Percentiles rank a stretch among this genome's conserved stretches.
Evolutionary conservation across 2,113 vertebrate species (phyloP).

Genomic region (Thinocorus orbignyianus): DNA sequence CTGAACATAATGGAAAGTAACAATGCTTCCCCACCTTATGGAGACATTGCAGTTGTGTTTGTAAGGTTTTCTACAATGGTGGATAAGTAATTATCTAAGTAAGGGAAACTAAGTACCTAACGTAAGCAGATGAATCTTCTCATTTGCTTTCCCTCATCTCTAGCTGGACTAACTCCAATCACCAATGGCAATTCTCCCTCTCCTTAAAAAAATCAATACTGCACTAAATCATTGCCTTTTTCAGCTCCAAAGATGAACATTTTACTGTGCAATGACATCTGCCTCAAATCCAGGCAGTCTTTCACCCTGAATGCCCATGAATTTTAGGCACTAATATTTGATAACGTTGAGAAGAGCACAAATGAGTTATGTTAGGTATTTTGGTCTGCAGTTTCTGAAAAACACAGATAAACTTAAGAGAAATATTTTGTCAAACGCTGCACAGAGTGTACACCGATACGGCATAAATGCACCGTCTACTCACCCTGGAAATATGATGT

Average conservation of each 20-base stretch:
- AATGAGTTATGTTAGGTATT: background rate
- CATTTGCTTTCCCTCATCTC: constrained; percentile 34
- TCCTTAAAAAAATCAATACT: constrained; percentile 45
- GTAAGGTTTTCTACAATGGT: background rate
- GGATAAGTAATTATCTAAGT: constrained; percentile 7
- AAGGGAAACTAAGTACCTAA: background rate
- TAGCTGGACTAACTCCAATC: constrained; percentile 32
- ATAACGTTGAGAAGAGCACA: background rate
- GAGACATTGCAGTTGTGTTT: background rate
- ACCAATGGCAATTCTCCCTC: background rate
- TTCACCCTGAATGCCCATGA: background rate
- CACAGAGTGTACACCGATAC: background rate
- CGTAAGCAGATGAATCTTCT: background rate
- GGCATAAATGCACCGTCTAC: background rate
- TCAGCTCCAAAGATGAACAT: background rate
- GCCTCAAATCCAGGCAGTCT: background rate
- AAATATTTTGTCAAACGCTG: background rate
- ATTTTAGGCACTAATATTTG: background rate
- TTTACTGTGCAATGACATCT: constrained; percentile 6
- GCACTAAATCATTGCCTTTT: constrained; percentile 20
- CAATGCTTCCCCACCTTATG: background rate
- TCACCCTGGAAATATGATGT: background rate
- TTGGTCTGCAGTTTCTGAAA: background rate
- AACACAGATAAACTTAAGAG: background rate
- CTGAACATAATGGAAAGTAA: background rate